These are phyloP conservation scores for Valencia hispanica DNA, from an alignment of 2,797 vertebrate genomes.

Conservation along the genomic window DNA sequence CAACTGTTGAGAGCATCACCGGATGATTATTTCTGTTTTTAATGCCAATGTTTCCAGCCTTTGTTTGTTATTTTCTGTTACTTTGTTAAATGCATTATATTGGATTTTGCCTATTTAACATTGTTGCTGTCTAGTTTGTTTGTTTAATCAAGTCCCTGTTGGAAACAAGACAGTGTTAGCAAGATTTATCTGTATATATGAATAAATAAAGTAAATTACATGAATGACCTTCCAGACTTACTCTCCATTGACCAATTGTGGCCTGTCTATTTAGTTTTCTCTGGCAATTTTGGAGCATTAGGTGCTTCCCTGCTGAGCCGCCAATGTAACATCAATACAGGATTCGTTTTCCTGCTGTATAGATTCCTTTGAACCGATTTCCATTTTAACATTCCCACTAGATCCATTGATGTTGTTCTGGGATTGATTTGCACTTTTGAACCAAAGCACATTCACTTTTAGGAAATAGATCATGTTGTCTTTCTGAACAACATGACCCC, in stretches of 20 bases:
- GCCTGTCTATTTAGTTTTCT: neutral
- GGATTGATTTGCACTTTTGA: conserved; percentile 25
- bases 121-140: neutral
- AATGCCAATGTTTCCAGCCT: neutral
- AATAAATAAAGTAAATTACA: neutral
- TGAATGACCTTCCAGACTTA: neutral
- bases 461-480: neutral
- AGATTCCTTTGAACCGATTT: conserved; percentile 16
- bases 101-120: neutral
- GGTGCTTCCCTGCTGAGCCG: neutral
- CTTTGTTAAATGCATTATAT: neutral
- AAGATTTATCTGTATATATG: neutral
- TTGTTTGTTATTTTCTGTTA: neutral
- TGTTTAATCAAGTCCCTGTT: neutral
- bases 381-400: conserved; percentile 2
- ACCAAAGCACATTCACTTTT: neutral
- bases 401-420: conserved; percentile 14
- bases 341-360: conserved; percentile 13
- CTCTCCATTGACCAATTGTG: neutral
- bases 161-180: neutral
- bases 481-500: neutral
- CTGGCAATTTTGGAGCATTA: conserved; percentile 6
- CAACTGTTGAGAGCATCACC: neutral
- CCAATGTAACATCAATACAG: neutral
- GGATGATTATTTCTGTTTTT: neutral